phyloP scores from a whole-genome alignment of 2,888 invertebrate species.

The Ommatoiulus sabulosus region DNA sequence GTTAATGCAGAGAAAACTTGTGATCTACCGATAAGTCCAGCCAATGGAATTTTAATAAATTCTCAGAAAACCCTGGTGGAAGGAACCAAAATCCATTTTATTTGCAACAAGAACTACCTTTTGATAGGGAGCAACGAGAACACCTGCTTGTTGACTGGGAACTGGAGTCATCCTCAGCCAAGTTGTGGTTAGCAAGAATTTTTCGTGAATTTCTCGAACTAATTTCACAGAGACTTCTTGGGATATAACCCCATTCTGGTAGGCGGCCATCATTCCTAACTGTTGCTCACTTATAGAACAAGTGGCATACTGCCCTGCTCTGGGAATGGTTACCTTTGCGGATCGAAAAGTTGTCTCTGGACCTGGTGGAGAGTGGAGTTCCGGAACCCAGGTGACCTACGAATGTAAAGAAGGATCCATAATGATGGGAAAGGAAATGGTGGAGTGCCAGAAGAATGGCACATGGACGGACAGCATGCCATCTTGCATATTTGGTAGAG shows the following conservation, averaged over 20 bases:
- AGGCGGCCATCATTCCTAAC: background rate
- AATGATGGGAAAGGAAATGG: background rate
- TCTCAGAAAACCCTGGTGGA: background rate
- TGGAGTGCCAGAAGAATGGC: slow-evolving; percentile 45
- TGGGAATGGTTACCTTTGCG: background rate
- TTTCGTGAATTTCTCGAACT: background rate
- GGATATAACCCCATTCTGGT: background rate
- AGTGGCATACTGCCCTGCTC: slow-evolving; percentile 35
- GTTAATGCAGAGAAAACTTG: slow-evolving; percentile 25
- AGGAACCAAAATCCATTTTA: background rate
- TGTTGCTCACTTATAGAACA: slow-evolving; percentile 4
- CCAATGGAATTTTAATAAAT: slow-evolving; percentile 49
- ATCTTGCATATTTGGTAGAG: slow-evolving; percentile 50
- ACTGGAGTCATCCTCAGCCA: slow-evolving; percentile 47
- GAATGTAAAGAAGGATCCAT: slow-evolving; percentile 36
- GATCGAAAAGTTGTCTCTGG: slow-evolving; percentile 20
- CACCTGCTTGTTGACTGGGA: slow-evolving; percentile 26
- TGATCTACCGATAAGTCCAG: background rate
- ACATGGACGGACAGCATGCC: slow-evolving; percentile 50
- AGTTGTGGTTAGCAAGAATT: slow-evolving; percentile 51
- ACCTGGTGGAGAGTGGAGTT: slow-evolving; percentile 51
- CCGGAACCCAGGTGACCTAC: slow-evolving; percentile 30
- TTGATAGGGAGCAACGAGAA: slow-evolving; percentile 33
- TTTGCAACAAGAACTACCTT: slow-evolving; percentile 10
- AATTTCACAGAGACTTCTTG: background rate